These are phyloP conservation scores for Camponotus fellah DNA, from an alignment of 2,888 invertebrate species.

Conservation along the genomic window DNA sequence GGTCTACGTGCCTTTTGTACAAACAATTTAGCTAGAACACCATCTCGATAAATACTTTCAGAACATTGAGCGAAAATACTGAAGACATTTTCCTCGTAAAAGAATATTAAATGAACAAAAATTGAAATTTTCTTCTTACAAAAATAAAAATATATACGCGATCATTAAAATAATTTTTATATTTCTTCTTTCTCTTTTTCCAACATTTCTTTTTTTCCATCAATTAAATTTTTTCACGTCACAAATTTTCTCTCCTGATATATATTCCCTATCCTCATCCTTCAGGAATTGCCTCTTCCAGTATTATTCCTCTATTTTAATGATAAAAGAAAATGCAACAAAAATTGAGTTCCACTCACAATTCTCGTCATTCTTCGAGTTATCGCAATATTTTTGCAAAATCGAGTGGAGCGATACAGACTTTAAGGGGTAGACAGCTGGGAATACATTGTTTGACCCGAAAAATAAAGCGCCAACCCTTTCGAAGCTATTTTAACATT, in stretches of 20 bases:
- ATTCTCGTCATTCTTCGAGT: slow-evolving; percentile 68
- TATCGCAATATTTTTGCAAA: slow-evolving; percentile 78
- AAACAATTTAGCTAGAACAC: slow-evolving; percentile 26
- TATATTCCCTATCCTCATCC: background rate
- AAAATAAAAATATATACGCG: background rate
- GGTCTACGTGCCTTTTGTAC: slow-evolving; percentile 25
- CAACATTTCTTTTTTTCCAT: background rate
- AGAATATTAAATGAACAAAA: background rate
- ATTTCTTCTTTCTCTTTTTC: background rate
- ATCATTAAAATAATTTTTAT: background rate
- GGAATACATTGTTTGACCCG: slow-evolving; percentile 58
- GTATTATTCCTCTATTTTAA: slow-evolving; percentile 39
- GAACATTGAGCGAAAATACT: background rate
- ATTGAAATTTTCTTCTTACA: background rate
- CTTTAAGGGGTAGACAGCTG: background rate
- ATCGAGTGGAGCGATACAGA: slow-evolving; percentile 59
- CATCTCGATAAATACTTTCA: background rate
- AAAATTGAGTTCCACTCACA: slow-evolving; percentile 61
- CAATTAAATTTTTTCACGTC: background rate
- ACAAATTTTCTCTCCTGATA: background rate
- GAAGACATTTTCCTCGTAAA: background rate
- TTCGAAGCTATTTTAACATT: slow-evolving; percentile 79
- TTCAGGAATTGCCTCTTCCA: background rate
- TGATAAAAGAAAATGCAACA: slow-evolving; percentile 60
- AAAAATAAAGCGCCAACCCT: slow-evolving; percentile 76